A percentile compares a stretch with the other conserved stretches of the same genome.
phyloP scores from a whole-genome alignment of 35 echinoderm and acorn worm genomes.

The Heliocidaris tuberculata region DNA sequence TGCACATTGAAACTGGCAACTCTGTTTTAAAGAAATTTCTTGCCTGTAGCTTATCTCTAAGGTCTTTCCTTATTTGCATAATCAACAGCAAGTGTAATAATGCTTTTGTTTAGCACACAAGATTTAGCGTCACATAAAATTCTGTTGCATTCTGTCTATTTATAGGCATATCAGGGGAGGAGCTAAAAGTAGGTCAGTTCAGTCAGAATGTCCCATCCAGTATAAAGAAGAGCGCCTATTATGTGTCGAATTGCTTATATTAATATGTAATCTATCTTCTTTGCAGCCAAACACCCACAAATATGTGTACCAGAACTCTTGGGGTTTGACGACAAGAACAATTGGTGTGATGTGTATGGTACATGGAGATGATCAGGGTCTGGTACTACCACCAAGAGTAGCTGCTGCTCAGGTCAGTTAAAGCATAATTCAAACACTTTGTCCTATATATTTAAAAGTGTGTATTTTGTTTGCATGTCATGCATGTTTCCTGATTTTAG shows the following conservation, averaged over 20 bases:
- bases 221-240: not conserved
- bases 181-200: too few relatives aligned
- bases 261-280: not conserved
- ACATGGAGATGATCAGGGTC: slow-evolving; percentile 84
- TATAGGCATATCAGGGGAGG: too few relatives aligned
- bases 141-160: too few relatives aligned
- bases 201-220: too few relatives aligned
- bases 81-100: too few relatives aligned
- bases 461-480: not conserved
- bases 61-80: too few relatives aligned
- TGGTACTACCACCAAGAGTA: slow-evolving; percentile 88
- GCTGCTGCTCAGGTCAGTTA: slow-evolving; percentile 75
- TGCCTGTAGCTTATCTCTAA: too few relatives aligned
- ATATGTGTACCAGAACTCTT: slow-evolving; percentile 95
- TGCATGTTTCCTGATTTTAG: not conserved
- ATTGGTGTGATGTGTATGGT: slow-evolving; percentile 96
- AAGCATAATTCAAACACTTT: too few relatives aligned
- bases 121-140: too few relatives aligned
- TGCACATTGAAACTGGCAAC: too few relatives aligned
- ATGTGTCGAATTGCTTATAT: not conserved
- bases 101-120: too few relatives aligned
- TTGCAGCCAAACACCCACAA: slow-evolving; percentile 64
- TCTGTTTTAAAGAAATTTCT: too few relatives aligned
- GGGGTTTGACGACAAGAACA: slow-evolving; percentile 93
- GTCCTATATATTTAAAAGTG: not conserved